These are phyloP conservation scores for Parauchenoglanis punctatus DNA, from an alignment of 2,797 vertebrate species.

Conservation along the genomic window DNA sequence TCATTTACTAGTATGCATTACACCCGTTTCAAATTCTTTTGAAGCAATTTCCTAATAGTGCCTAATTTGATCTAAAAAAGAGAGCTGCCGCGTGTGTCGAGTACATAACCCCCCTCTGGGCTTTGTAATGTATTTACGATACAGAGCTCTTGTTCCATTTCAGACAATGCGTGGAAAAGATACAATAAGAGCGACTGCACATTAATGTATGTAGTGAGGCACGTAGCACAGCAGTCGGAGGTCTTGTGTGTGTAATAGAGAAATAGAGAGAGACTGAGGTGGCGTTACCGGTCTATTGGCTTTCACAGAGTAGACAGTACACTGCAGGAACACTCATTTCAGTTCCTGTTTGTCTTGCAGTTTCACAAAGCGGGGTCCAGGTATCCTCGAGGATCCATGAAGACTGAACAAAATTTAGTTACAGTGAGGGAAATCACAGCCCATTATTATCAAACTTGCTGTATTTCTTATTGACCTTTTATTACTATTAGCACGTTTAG, in stretches of 20 bases:
- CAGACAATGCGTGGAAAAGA: conserved; percentile 32
- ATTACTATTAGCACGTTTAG: background rate
- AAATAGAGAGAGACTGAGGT: background rate
- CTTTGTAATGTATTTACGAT: conserved; percentile 25
- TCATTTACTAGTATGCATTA: background rate
- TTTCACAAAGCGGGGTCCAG: background rate
- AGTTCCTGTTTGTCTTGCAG: background rate
- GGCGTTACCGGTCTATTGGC: background rate
- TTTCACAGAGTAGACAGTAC: background rate
- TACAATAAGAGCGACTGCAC: background rate
- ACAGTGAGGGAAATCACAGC: background rate
- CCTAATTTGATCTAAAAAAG: background rate
- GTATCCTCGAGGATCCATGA: background rate
- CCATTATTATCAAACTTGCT: background rate
- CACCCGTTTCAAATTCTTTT: background rate
- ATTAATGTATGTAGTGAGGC: background rate
- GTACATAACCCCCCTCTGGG: conserved; percentile 16
- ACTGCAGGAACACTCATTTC: conserved; percentile 1
- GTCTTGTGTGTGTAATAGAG: background rate
- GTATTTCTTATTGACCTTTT: background rate
- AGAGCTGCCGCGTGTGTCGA: conserved; percentile 2
- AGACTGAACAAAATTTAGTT: background rate
- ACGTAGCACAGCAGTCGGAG: background rate
- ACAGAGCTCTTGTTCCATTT: conserved; percentile 12
- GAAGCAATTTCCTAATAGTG: background rate